Base-by-base conservation (phyloP, 2,888 invertebrate genomes). In the Labia minor region DNA sequence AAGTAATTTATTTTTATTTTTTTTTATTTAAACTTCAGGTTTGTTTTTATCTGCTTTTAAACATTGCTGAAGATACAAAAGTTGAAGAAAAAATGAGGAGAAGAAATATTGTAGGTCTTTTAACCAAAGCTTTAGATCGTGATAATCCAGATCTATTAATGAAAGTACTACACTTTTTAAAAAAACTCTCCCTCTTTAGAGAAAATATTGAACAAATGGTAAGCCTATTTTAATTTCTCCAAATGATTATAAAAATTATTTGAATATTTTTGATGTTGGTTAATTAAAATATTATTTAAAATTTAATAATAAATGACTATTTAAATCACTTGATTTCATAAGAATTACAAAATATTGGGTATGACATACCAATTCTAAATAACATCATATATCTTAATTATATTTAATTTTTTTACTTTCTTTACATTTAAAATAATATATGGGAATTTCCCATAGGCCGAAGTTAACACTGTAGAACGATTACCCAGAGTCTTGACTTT, bases 41-140 rank as follows among this genome's bases (percentile, higher is more conserved):
- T 63, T 91, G 93, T 1, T 92, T 93, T 77, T 95, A 95, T 78
- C 83, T 99, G 75, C 81, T 99, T 66, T 80, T 97, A 65, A 98
- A 99, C 77, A 89, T 99, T 77, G 92, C 97, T 1, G 95, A 96
- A 78, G 97, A 96, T 81, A 85, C 92, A 8, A 90, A 90, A 76
- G 90, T 97, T 1, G 98, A 98, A 78, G 90, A 94, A 78, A 99
- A 99, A 81, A 98, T 99, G 92, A 87, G 92, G 21, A 92, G 93
- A 74, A 91, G 95, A 77, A 92, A 91, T 74, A 87, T 97, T 71
- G 90, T 95, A 1, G 88, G 88, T 49, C 85, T 95, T 79, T 82
- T 97, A 49, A 86, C 92, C 63, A 91, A 90, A 74, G 89, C 92
- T 10, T 82, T 99, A 76, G 95, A 95, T 73, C 83, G 97, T 70